Conservation (phyloP, 2,888 invertebrate species). For the Anthoptus insignis region DNA sequence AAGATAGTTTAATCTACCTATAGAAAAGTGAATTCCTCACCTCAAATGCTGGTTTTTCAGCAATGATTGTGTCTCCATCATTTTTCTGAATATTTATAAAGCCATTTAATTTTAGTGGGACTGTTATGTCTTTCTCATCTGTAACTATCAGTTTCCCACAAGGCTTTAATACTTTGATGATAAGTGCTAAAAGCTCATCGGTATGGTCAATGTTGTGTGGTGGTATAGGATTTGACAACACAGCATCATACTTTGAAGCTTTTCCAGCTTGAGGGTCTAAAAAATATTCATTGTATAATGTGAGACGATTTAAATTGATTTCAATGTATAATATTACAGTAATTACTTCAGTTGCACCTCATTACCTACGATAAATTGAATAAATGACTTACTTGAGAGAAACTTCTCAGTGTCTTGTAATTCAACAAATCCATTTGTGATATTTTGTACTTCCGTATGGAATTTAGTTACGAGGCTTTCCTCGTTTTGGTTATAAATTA, state of each 20-base stretch:
- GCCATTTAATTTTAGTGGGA: conserved; percentile 88
- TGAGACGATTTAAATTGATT: no score
- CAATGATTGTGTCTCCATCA: conserved; percentile 67
- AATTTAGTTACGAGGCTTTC: conserved; percentile 82
- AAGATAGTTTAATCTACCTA: no score
- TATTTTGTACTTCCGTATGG: conserved; percentile 79
- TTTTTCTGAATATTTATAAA: conserved; percentile 81
- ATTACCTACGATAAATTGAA: no score
- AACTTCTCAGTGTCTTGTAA: conserved; percentile 88
- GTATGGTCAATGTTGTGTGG: conserved; percentile 73
- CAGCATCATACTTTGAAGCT: conserved; percentile 88
- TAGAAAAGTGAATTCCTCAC: conserved; percentile 61
- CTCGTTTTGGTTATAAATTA: conserved; percentile 86
- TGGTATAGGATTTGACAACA: conserved; percentile 84
- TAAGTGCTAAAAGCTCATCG: conserved; percentile 82
- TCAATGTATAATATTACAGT: no score
- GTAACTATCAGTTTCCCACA: conserved; percentile 86
- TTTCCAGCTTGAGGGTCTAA: conserved; percentile 85
- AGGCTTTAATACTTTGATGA: conserved; percentile 88
- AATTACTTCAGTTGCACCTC: no score
- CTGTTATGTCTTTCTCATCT: conserved; percentile 75
- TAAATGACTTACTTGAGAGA: conserved; percentile 83
- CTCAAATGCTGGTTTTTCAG: conserved; percentile 91
- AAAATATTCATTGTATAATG: no score
- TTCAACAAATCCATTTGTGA: conserved; percentile 80